Conservation (phyloP, 1,140 invertebrate species). For the Lasioglossum albipes region DNA sequence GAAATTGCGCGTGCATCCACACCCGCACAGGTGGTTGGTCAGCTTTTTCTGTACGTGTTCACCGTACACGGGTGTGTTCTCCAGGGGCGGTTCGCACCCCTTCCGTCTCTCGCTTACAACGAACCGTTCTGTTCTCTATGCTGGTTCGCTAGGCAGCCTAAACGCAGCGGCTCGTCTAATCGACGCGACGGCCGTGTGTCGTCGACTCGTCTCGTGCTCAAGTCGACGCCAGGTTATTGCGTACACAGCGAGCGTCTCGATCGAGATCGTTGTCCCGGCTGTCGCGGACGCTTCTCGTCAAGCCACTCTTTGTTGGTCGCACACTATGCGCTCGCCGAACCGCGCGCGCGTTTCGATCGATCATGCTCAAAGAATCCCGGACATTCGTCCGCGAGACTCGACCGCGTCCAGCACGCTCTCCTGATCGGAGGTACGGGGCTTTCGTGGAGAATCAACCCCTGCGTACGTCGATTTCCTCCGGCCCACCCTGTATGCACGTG, state of each 20-base stretch:
- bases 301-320: slow-evolving; percentile 68
- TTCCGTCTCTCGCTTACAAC: slow-evolving; percentile 2
- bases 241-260: slow-evolving; percentile 45
- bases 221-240: slow-evolving; percentile 32
- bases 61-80: slow-evolving; percentile 44
- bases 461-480: no score
- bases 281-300: slow-evolving; percentile 62
- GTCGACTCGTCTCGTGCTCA: slow-evolving; percentile 39
- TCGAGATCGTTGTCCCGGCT: slow-evolving; percentile 40
- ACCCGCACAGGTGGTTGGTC: slow-evolving; percentile 11
- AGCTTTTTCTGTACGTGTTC: slow-evolving; percentile 32
- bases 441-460: no score
- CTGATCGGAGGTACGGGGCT: no score
- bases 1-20: slow-evolving; percentile 1
- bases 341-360: slow-evolving; percentile 30
- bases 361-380: not conserved
- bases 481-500: no score
- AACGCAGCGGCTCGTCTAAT: slow-evolving; percentile 46
- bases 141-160: slow-evolving; percentile 31
- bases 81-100: slow-evolving; percentile 9
- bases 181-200: slow-evolving; percentile 44
- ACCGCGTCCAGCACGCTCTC: no score
- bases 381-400: no score
- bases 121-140: slow-evolving; percentile 20
- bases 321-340: slow-evolving; percentile 63